These are phyloP conservation scores for Hippocampus abdominalis DNA, from an alignment of 2,113 vertebrate genomes.

Conservation along the genomic window DNA sequence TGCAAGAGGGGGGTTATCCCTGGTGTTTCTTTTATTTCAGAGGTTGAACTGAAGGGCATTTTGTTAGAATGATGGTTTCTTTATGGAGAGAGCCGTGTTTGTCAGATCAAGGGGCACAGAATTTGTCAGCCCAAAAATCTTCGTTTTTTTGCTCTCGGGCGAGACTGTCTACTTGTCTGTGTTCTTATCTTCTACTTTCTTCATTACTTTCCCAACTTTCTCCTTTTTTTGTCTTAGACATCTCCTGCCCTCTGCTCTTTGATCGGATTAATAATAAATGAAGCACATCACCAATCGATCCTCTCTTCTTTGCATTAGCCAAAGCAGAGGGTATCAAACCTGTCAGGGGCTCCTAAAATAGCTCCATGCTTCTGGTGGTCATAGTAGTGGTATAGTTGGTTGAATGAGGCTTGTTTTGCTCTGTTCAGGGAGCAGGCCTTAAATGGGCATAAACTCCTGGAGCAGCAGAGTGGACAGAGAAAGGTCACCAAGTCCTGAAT, in stretches of 20 bases:
- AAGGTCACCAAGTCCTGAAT: slow-evolving; percentile 19
- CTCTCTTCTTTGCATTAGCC: slow-evolving; percentile 63
- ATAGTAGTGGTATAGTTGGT: slow-evolving; percentile 35
- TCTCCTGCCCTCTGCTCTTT: slow-evolving; percentile 53
- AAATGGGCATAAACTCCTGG: slow-evolving; percentile 12
- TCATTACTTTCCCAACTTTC: slow-evolving; percentile 35
- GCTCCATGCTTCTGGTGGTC: slow-evolving; percentile 23
- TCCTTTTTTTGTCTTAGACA: slow-evolving; percentile 39
- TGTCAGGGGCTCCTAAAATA: slow-evolving; percentile 66
- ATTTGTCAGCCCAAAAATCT: background rate
- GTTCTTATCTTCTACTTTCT: slow-evolving; percentile 39
- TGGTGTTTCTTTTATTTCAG: slow-evolving; percentile 25
- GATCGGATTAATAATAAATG: slow-evolving; percentile 74
- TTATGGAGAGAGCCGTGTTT: slow-evolving; percentile 22
- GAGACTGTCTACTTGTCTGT: slow-evolving; percentile 23
- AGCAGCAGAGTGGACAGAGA: slow-evolving; percentile 5
- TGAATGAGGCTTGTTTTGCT: slow-evolving; percentile 27
- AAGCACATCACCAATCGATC: slow-evolving; percentile 73
- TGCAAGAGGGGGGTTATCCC: slow-evolving; percentile 43
- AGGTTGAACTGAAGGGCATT: slow-evolving; percentile 51
- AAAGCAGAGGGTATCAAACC: slow-evolving; percentile 68
- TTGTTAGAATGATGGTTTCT: slow-evolving; percentile 30
- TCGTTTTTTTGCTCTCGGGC: slow-evolving; percentile 13
- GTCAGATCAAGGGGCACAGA: slow-evolving; percentile 31
- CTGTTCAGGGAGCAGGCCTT: background rate